Evolutionary conservation across 2,113 vertebrate species (phyloP).

Genomic region (Psittacula cyanocephala): DNA sequence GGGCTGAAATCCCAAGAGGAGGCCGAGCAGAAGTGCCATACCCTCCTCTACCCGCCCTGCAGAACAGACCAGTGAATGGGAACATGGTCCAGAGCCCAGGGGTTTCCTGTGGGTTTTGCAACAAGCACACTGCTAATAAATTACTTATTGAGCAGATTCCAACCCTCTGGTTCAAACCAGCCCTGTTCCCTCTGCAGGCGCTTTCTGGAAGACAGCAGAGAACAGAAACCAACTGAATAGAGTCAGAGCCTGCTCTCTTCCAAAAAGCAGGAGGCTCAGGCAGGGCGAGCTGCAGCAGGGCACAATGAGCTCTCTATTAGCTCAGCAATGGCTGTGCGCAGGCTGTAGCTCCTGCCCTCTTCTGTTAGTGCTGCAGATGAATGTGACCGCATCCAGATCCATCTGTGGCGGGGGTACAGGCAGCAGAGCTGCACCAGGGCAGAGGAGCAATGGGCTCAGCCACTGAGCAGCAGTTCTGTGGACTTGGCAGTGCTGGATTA

Average conservation of each 20-base stretch:
- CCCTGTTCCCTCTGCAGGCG: fast-evolving
- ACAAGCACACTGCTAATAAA: neutral
- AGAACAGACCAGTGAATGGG: neutral
- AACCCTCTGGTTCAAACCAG: neutral
- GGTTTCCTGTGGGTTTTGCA: neutral
- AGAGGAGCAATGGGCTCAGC: fast-evolving
- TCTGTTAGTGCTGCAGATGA: neutral
- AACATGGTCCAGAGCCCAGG: fast-evolving
- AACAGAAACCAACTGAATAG: neutral
- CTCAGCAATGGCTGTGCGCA: fast-evolving
- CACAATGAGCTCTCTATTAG: fast-evolving
- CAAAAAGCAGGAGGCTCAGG: neutral
- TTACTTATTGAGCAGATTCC: neutral
- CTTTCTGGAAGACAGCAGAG: neutral
- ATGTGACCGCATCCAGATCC: neutral
- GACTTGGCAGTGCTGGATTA: neutral
- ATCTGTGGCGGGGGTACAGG: neutral
- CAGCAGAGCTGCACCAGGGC: neutral
- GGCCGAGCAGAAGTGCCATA: neutral
- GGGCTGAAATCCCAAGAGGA: neutral
- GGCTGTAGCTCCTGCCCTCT: neutral
- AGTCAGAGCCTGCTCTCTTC: neutral
- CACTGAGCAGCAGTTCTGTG: neutral
- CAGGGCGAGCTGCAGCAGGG: neutral
- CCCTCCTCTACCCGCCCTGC: neutral